Evolutionary conservation across 2,797 vertebrate species (phyloP).

Genomic region (Prunella strophiata): DNA sequence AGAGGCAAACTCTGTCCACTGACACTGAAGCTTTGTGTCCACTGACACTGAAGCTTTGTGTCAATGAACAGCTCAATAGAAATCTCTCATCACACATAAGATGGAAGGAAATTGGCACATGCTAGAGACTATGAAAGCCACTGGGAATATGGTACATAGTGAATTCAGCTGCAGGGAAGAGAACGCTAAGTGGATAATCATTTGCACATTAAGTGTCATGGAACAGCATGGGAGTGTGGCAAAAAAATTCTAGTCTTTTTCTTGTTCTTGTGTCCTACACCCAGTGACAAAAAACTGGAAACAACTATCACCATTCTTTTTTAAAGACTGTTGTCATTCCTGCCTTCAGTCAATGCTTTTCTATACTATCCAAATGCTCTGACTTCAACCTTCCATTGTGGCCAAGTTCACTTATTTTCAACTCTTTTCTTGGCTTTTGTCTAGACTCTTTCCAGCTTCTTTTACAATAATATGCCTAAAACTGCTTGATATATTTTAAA

Average conservation of each 20-base stretch:
- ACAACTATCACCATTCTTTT: neutral
- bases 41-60: neutral
- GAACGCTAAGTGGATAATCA: neutral
- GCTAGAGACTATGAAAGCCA: neutral
- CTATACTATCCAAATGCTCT: neutral
- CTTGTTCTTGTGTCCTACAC: neutral
- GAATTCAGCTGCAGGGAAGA: neutral
- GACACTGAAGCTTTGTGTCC: neutral
- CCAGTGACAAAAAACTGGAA: neutral
- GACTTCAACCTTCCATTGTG: neutral
- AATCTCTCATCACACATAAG: neutral
- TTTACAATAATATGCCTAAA: neutral
- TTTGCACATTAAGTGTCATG: neutral
- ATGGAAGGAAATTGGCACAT: neutral
- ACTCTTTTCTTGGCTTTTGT: neutral
- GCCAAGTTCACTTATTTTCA: neutral
- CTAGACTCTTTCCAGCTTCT: neutral
- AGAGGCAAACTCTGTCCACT: neutral
- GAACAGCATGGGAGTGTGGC: neutral
- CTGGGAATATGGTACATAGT: fast-evolving
- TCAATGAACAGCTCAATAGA: neutral
- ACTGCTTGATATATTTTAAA: neutral
- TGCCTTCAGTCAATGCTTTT: neutral
- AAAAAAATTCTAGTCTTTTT: neutral
- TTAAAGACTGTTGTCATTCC: neutral